Evolutionary conservation across 2,113 vertebrate species (phyloP).

Genomic region (Cathartes aura): DNA sequence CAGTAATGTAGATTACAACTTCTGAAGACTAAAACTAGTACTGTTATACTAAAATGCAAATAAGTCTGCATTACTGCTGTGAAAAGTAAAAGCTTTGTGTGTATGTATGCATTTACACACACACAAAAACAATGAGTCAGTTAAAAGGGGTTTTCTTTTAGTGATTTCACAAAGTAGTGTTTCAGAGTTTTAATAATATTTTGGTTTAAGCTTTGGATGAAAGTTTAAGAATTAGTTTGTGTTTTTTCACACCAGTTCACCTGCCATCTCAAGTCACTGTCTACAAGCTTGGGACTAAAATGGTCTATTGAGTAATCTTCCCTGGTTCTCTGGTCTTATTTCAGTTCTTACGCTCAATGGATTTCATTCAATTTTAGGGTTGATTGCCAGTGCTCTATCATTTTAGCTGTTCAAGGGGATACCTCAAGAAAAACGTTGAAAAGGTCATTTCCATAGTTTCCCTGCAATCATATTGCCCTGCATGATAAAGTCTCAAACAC

Average conservation of each 20-base stretch:
- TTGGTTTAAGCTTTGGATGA: background rate
- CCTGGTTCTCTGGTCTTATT: background rate
- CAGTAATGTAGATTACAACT: background rate
- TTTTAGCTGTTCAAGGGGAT: background rate
- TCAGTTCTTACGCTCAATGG: background rate
- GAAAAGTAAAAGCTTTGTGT: background rate
- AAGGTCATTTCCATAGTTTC: conserved; percentile 10
- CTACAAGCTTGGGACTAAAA: background rate
- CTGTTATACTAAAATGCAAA: background rate
- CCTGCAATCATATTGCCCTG: background rate
- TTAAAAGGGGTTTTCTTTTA: background rate
- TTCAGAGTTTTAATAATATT: background rate
- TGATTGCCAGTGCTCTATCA: background rate
- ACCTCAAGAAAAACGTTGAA: background rate
- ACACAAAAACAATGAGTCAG: background rate
- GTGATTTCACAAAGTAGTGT: background rate
- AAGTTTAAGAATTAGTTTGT: background rate
- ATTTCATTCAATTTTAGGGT: conserved; percentile 24
- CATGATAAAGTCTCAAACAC: background rate
- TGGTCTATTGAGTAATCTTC: background rate
- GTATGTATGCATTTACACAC: background rate
- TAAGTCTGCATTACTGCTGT: background rate
- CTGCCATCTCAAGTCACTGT: conserved; percentile 5
- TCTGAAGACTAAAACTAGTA: background rate
- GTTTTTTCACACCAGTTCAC: conserved; percentile 3